Conservation (phyloP, 1,140 invertebrate genomes). For the Zaprionus inermis region DNA sequence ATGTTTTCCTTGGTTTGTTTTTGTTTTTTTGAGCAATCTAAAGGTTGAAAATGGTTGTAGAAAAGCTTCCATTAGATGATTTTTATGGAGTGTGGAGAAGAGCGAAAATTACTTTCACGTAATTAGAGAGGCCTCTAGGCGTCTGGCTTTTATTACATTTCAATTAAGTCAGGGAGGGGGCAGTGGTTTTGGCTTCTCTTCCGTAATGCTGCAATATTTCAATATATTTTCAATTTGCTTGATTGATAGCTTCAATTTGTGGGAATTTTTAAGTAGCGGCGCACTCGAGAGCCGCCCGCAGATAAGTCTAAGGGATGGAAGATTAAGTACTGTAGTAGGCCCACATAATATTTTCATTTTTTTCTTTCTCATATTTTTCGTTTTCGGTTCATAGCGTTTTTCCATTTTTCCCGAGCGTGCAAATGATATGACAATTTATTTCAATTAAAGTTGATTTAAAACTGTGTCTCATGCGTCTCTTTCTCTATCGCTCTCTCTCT, state of each 20-base stretch:
- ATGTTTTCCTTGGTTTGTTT: conserved; percentile 15
- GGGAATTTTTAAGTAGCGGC: conserved; percentile 41
- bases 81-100: conserved; percentile 37
- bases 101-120: conserved; percentile 64
- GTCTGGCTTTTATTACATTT: conserved; percentile 36
- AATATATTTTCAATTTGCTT: conserved; percentile 42
- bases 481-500: background rate
- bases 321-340: background rate
- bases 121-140: conserved; percentile 53
- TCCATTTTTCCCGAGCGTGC: conserved; percentile 42
- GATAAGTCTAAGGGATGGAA: conserved; percentile 18
- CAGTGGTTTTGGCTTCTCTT: conserved; percentile 3
- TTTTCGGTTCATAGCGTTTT: conserved; percentile 30
- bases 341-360: conserved; percentile 42
- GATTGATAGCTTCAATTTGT: conserved; percentile 49
- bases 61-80: conserved; percentile 9
- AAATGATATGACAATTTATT: conserved; percentile 81
- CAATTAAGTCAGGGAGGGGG: background rate
- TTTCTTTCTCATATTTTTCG: conserved; percentile 9
- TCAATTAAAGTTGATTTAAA: conserved; percentile 82
- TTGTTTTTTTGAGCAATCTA: conserved; percentile 6
- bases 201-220: conserved; percentile 26
- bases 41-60: conserved; percentile 11
- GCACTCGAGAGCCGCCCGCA: conserved; percentile 34
- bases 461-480: conserved; percentile 37